Evolutionary conservation across 2,113 vertebrate species (phyloP), one percentile per base, ranked within the genome.

Genomic region (Pogona vitticeps): DNA sequence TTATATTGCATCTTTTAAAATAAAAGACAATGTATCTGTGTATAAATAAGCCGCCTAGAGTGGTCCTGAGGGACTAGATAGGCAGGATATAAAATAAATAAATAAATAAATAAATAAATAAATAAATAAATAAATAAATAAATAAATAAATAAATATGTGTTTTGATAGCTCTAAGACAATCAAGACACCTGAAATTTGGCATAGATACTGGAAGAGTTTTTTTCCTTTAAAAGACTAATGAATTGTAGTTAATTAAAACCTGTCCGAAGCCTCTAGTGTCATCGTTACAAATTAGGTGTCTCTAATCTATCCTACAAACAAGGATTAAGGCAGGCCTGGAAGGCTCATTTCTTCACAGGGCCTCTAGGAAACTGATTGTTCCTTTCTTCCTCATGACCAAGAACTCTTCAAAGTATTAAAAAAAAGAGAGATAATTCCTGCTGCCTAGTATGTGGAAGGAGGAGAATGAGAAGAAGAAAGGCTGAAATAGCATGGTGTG

Each of bases 1-100:
- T 89, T 90, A 81, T 89, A 77, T 89, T 8, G 6, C 71, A 58
- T 86, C 46, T 52, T 5, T 52, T n/a, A n/a, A n/a, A n/a, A n/a
- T n/a, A n/a, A n/a, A n/a, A n/a, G n/a, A n/a, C n/a, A n/a, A n/a
- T n/a, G n/a, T n/a, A n/a, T n/a, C n/a, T n/a, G n/a, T n/a, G n/a
- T n/a, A n/a, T n/a, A n/a, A n/a, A n/a, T n/a, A n/a, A n/a, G n/a
- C n/a, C n/a, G n/a, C n/a, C n/a, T n/a, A n/a, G n/a, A n/a, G n/a
- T n/a, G n/a, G n/a, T n/a, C n/a, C n/a, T n/a, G n/a, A n/a, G n/a
- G n/a, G n/a, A n/a, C n/a, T n/a, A n/a, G n/a, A n/a, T n/a, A n/a
- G n/a, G n/a, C n/a, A n/a, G n/a, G n/a, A n/a, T n/a, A n/a, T n/a
- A n/a, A n/a, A n/a, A n/a, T n/a, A n/a, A n/a, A n/a, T n/a, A n/a